phyloP scores from a whole-genome alignment of 2,888 invertebrate genomes.

The Synergus umbraculus region DNA sequence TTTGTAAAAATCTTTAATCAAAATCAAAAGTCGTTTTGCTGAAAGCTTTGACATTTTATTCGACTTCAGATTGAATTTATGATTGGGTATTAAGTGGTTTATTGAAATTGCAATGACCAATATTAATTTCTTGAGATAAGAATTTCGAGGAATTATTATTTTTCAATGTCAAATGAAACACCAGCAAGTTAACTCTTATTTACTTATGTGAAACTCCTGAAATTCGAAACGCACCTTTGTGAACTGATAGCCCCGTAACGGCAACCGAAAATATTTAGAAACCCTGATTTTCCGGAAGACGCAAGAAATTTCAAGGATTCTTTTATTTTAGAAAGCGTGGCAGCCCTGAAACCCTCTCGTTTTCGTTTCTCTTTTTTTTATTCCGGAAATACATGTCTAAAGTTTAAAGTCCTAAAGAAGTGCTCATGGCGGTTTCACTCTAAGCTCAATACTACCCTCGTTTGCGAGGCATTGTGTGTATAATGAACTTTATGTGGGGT shows the following conservation, averaged over 20 bases:
- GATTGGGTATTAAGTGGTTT: not conserved
- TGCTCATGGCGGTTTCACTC: conserved; percentile 6
- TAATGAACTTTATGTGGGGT: not conserved
- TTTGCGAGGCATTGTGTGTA: not conserved
- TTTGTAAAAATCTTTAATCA: not conserved
- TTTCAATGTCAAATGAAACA: too few relatives aligned
- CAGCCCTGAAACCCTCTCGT: not conserved
- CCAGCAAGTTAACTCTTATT: too few relatives aligned
- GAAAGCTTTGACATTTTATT: not conserved
- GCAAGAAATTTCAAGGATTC: not conserved
- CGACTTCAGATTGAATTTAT: conserved; percentile 1
- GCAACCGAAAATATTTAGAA: conserved; percentile 26
- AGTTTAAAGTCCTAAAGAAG: not conserved
- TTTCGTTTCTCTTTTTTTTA: not conserved
- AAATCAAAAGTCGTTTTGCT: not conserved
- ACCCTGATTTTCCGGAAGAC: conserved; percentile 1
- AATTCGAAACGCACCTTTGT: not conserved
- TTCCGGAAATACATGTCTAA: not conserved
- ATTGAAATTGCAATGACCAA: not conserved
- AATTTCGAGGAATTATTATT: too few relatives aligned
- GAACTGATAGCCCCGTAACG: not conserved
- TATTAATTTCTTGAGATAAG: not conserved
- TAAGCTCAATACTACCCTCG: not conserved
- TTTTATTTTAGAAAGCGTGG: conserved; percentile 28
- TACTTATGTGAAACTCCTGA: not conserved